Evolutionary conservation across 2,888 invertebrate species (phyloP), one percentile per base, ranked within the genome.

Genomic region (Nycteola revayana): DNA sequence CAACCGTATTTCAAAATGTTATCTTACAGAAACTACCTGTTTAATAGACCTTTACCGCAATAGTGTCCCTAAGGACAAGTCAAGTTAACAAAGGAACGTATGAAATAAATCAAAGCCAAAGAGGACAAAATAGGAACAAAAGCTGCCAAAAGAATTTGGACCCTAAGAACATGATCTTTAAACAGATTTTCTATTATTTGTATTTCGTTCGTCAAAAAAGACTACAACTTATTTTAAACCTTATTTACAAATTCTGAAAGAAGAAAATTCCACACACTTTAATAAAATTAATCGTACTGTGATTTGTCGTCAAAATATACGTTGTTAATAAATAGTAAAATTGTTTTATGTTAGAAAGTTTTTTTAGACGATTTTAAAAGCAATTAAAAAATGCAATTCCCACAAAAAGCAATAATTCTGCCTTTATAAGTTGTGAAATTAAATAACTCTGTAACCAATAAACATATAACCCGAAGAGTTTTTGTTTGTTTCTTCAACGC

Each of bases 21-120:
- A 53, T 56, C 57, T 43, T 24, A 39, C 31, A 30, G 41, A 44
- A 51, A 47, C 43, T 51, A 51, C 41, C 43, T 39, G 57, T 56
- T 51, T 48, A 53, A 53, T 52, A 54, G 40, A 60, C 39, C 42
- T 25, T 30, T 22, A 7, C 36, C 32, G 43, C 46, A 50, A 57
- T 54, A 41, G 35, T 37, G 27, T 46, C 53, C 50, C 45, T 25
- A 31, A 41, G 53, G 53, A 44, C 46, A 57, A 50, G 57, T 57
- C 50, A 50, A 42, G 59, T 41, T 48, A 57, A 59, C 57, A 57
- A 60, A 47, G 46, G 53, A 17, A 53, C 54, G 50, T 39, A 27
- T 28, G 36, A 57, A 59, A 59, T 59, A 59, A 57, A 59, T 59
- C 58, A 60, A 57, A 52, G 46, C 60, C 43, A 36, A 3, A 18